Evolutionary conservation across 2,797 vertebrate genomes (phyloP), one percentile per base, ranked within the genome.

Genomic region (Sebastes steindachneri): DNA sequence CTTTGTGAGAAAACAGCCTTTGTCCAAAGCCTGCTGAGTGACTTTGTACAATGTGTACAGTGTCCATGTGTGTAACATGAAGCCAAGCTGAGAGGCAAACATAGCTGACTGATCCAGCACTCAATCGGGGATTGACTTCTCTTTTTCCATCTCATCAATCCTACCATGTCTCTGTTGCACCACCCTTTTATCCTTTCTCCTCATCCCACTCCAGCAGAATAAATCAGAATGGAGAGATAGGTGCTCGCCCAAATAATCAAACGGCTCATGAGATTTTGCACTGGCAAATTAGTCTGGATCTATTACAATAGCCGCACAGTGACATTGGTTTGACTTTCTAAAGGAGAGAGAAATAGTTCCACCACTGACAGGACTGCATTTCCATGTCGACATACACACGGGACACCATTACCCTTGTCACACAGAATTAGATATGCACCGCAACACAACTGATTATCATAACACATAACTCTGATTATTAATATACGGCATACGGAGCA

Each of bases 321-420:
- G 88, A 89, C 83, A 70, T 87, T 80, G 82, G 74, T 63, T 71
- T 86, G 88, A 87, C 87, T 88, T 87, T 87, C 41, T 35, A 31
- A 33, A 60, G 48, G 68, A 58, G 19, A 68, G 28, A 69, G 21
- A 48, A 29, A 69, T 58, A 26, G 26, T 68, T 54, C 45, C 45
- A 7, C 25, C 14, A 12, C 25, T 60, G 68, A 82, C 41, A 77
- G 25, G 9, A 31, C 65, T 41, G 41, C 55, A 53, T 23, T 19
- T n/a, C 11, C 54, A 55, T 57, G 45, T 72, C 7, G 8, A 45
- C 55, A 37, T 66, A 74, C 59, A 74, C 66, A 55, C 35, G 3
- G 29, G 60, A 65, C 45, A 21, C 33, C 4, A 11, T 23, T 77
- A 66, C 25, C 45, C 45, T 58, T 67, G 83, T 76, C 51, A 65